These are phyloP conservation scores for Carcina quercana DNA, from an alignment of 2,888 invertebrate species.

Conservation along the genomic window DNA sequence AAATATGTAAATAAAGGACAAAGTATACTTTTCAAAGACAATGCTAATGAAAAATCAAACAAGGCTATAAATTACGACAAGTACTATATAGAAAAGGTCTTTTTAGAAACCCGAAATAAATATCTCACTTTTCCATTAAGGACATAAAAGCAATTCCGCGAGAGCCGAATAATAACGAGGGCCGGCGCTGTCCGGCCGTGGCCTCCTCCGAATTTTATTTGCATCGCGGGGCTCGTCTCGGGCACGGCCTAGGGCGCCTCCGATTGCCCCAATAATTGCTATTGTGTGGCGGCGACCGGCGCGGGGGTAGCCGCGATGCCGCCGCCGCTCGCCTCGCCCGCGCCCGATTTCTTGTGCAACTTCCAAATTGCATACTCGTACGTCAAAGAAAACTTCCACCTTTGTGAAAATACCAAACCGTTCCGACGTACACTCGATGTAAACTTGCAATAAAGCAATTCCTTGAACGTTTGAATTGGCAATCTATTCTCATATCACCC, in stretches of 20 bases:
- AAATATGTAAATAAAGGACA: conserved; percentile 7
- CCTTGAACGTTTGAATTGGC: conserved; percentile 47
- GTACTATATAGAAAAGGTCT: conserved; percentile 45
- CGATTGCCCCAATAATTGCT: conserved; percentile 66
- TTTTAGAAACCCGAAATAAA: conserved; percentile 62
- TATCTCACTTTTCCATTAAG: conserved; percentile 70
- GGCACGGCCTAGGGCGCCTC: conserved; percentile 34
- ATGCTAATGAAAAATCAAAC: conserved; percentile 32
- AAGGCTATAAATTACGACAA: conserved; percentile 40
- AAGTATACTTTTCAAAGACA: conserved; percentile 11
- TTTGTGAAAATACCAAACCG: conserved; percentile 59
- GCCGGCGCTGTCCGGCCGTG: conserved; percentile 62
- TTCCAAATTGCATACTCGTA: conserved; percentile 62
- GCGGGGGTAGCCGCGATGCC: conserved; percentile 23
- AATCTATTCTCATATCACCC: conserved; percentile 44
- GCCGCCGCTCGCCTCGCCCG: no score
- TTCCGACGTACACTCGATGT: conserved; percentile 47
- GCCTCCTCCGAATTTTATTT: conserved; percentile 64
- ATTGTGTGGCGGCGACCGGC: conserved; percentile 36
- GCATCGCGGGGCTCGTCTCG: conserved; percentile 58
- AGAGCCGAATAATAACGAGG: conserved; percentile 72
- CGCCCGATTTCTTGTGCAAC: conserved; percentile 44
- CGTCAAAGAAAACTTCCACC: conserved; percentile 57
- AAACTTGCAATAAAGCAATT: conserved; percentile 51
- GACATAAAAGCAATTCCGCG: conserved; percentile 70